A percentile compares a stretch with the other conserved stretches of the same genome.
Evolutionary conservation across 2,797 vertebrate genomes (phyloP).

Genomic region (Meda fulgida): DNA sequence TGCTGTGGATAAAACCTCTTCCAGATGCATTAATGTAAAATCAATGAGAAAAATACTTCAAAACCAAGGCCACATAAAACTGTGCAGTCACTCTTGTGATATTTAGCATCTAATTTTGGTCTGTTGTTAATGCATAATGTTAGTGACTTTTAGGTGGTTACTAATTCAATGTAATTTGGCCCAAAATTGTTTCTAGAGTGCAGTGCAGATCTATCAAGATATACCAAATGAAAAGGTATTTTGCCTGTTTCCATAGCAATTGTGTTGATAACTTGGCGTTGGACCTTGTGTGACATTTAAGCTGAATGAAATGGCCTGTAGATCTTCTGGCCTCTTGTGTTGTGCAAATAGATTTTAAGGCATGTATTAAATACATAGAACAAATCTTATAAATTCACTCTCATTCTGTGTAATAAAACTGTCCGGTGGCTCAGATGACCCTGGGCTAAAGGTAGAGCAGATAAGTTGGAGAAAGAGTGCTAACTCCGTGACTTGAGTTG

Average conservation of each 20-base stretch:
- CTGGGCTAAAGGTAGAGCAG: constrained; percentile 36
- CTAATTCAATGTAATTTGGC: background rate
- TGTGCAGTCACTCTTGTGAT: background rate
- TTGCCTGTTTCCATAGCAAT: background rate
- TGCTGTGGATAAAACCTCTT: background rate
- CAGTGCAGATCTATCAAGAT: background rate
- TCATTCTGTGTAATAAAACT: background rate
- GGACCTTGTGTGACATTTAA: background rate
- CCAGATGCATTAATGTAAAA: background rate
- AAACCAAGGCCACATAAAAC: background rate
- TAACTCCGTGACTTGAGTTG: constrained; percentile 1
- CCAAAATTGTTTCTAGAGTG: background rate
- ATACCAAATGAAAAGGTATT: background rate
- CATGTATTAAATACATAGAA: background rate
- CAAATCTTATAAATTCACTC: background rate
- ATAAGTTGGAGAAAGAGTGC: constrained; percentile 9
- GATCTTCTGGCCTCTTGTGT: background rate
- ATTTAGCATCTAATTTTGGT: constrained; percentile 15
- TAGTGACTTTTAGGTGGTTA: background rate
- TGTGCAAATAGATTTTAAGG: constrained; percentile 1
- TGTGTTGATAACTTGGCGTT: background rate
- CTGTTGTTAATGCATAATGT: constrained; percentile 14
- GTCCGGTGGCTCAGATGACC: background rate
- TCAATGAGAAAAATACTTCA: background rate
- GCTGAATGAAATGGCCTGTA: background rate